Evolutionary conservation across 2,113 vertebrate genomes (phyloP), one percentile per base, ranked within the genome.

Genomic region (Microcebus ravelobensis): DNA sequence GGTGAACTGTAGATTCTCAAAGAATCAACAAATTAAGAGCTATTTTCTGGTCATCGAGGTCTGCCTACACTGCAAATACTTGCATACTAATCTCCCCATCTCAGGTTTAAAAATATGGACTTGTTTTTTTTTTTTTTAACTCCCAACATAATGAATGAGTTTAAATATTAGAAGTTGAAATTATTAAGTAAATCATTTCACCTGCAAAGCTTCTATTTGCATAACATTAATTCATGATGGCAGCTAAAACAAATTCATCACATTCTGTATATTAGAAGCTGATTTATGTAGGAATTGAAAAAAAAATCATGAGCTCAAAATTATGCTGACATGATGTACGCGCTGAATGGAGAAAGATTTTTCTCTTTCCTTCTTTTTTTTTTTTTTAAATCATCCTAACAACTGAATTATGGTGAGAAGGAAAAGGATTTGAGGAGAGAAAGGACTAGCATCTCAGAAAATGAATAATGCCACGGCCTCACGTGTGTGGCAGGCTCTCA

Each of bases 231-330:
- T 98, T 98, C 98, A 98, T 97, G 98, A 97, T 98, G 98, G 96
- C 98, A 98, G 98, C 97, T 98, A 98, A 98, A 98, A 98, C 98
- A 99, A 99, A 99, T 99, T 98, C 98, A 98, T 99, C 98, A 99
- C 81, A 97, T 98, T 98, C 95, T 96, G 97, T 98, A 98, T 98
- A 98, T 98, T 98, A 98, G 98, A 98, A 97, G 97, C 97, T 99
- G 99, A 99, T 99, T 99, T 99, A 99, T 98, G 97, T 89, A 98
- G 94, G 98, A 98, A 98, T 91, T 96, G 96, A 97, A 98, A 98
- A 98, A 98, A 98, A 98, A 98, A 98, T 98, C 98, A 97, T 34
- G 97, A 97, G 97, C 96, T 98, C 98, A 98, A 98, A 98, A 99
- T 98, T 98, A 98, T 96, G 98, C 94, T 98, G 98, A 98, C 98